Conservation (phyloP, 2,888 invertebrate species). For the Lasioglossum morio region DNA sequence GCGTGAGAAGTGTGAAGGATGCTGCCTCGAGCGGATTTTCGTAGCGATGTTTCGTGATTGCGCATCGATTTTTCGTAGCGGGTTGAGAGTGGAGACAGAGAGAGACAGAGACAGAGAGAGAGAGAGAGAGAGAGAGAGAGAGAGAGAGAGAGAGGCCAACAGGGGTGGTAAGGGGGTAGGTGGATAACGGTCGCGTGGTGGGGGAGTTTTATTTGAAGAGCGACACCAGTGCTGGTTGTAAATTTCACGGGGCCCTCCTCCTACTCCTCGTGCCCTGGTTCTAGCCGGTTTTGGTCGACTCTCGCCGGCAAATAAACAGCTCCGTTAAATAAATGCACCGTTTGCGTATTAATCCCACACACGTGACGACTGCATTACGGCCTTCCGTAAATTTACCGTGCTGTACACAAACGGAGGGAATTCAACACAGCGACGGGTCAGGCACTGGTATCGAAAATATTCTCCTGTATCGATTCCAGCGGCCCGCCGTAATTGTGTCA, state of each 20-base stretch:
- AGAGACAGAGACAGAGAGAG: neutral
- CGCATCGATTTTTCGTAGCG: slow-evolving; percentile 63
- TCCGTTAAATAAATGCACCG: slow-evolving; percentile 63
- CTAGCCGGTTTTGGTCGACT: neutral
- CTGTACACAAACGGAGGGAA: slow-evolving; percentile 12
- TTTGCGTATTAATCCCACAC: slow-evolving; percentile 61
- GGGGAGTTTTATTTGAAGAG: slow-evolving; percentile 53
- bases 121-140: neutral
- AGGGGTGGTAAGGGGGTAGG: neutral
- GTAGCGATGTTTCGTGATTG: slow-evolving; percentile 45
- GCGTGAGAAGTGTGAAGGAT: slow-evolving; percentile 10
- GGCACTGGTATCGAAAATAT: slow-evolving; percentile 49
- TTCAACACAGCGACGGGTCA: slow-evolving; percentile 36
- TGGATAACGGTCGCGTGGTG: neutral
- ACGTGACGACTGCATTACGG: slow-evolving; percentile 65
- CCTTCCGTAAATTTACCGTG: slow-evolving; percentile 50
- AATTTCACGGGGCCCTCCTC: slow-evolving; percentile 45
- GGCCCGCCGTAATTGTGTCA: slow-evolving; percentile 22
- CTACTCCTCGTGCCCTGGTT: neutral
- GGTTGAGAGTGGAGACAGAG: neutral
- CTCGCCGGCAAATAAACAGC: slow-evolving; percentile 59
- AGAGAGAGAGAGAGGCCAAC: neutral
- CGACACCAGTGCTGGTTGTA: slow-evolving; percentile 55
- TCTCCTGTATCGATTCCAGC: slow-evolving; percentile 39
- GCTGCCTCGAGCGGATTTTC: slow-evolving; percentile 27